These are phyloP conservation scores for Nothoprocta pentlandii DNA, from an alignment of 2,113 vertebrate species.

Conservation along the genomic window DNA sequence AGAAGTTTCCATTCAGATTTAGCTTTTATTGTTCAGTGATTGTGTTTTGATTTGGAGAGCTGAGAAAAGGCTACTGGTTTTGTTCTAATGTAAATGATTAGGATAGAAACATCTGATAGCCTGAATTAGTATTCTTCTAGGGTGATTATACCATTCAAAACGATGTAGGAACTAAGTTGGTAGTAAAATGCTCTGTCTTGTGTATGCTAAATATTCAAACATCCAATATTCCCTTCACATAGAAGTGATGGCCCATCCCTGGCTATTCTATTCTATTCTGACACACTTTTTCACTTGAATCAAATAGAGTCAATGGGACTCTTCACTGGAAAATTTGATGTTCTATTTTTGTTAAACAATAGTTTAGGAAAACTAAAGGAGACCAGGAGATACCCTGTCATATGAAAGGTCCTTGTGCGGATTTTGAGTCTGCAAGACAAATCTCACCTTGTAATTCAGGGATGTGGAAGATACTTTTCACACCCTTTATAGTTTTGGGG, in stretches of 20 bases:
- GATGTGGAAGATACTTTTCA: constrained; percentile 4
- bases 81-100: neutral
- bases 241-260: neutral
- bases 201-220: neutral
- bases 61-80: neutral
- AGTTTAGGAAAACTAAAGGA: neutral
- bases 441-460: neutral
- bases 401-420: neutral
- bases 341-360: neutral
- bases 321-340: neutral
- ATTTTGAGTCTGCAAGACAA: accelerated
- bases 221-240: neutral
- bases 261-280: neutral
- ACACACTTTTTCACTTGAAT: accelerated
- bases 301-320: neutral
- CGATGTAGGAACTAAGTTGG: neutral
- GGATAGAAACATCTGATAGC: neutral
- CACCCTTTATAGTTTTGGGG: neutral
- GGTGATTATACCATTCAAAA: neutral
- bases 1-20: neutral
- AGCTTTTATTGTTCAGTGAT: neutral
- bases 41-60: neutral
- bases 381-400: neutral
- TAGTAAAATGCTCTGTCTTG: neutral
- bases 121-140: neutral